Base-by-base conservation (phyloP, 1,140 invertebrate species). In the Rhynchophorus ferrugineus region DNA sequence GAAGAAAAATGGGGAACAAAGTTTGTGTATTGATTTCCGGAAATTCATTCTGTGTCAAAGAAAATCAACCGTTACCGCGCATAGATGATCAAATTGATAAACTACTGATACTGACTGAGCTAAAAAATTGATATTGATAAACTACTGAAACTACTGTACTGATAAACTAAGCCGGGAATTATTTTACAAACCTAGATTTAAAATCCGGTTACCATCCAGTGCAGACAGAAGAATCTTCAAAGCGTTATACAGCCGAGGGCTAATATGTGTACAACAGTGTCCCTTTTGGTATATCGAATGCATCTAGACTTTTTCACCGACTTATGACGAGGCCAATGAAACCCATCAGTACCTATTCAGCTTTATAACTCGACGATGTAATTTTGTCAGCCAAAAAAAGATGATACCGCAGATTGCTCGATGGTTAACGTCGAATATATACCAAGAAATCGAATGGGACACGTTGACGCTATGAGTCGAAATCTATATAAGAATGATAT, bases 221-320 rank as follows among this genome's bases (percentile, higher is more conserved):
- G 56, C 56, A 17, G 8, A 57, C 24, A 14, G 33, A 34, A 41
- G 58, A 56, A 45, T 57, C 20, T 13, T 60, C 2, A 34, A 54
- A 8, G 33, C 59, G 58, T 11, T 60, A 63, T 42, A 69, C 68
- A 0, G 58, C 66, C 0, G 69, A 69, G 37, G 64, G 64, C 0
- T 56, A 63, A 41, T 46, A 29, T 54, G 6, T 64, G 36, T 64
- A 59, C 20, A 46, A 60, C 9, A 52, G 51, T n/a, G n/a, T n/a
- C n/a, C n/a, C n/a, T n/a, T n/a, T n/a, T n/a, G n/a, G n/a, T n/a
- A n/a, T n/a, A n/a, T n/a, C n/a, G n/a, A n/a, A n/a, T n/a, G n/a
- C n/a, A n/a, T n/a, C n/a, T n/a, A n/a, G n/a, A n/a, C n/a, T 0
- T 55, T 60, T 44, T 60, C 65, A 3, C 19, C 49, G 33, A 37